Conservation (phyloP, 2,113 vertebrate species). For the Neopipo cinnamomea region DNA sequence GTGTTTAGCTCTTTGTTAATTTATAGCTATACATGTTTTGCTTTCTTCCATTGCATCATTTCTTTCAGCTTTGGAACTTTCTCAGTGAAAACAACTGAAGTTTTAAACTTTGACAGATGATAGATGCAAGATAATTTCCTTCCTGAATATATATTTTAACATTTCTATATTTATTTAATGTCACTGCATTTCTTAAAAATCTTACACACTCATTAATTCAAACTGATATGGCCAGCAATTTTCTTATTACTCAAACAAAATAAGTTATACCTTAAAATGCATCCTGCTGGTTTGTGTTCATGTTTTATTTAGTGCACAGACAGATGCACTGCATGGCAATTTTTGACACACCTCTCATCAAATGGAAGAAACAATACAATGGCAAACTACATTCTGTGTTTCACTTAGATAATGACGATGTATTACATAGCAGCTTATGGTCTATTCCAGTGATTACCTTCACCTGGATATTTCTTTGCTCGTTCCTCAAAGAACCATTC, state of each 20-base stretch:
- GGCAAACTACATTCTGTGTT: neutral
- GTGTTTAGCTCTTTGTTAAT: neutral
- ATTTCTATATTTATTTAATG: neutral
- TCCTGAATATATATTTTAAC: neutral
- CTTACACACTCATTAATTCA: neutral
- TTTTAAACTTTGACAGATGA: neutral
- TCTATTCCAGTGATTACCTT: conserved; percentile 73
- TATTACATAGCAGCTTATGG: neutral
- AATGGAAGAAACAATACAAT: neutral
- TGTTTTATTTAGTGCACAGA: neutral
- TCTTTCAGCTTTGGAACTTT: neutral
- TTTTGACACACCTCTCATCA: neutral
- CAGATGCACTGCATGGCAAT: neutral
- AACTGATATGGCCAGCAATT: neutral
- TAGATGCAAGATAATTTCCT: neutral
- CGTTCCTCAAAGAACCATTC: conserved; percentile 93
- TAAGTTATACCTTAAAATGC: neutral
- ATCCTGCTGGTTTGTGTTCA: neutral
- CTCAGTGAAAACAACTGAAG: neutral
- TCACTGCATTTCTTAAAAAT: neutral
- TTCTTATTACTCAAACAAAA: neutral
- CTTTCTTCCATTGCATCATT: neutral
- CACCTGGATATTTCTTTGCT: conserved; percentile 84
- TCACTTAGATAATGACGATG: neutral
- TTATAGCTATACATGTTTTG: neutral